These are phyloP conservation scores for Zaprionus lachaisei DNA, from an alignment of 1,140 invertebrate genomes.

Conservation along the genomic window DNA sequence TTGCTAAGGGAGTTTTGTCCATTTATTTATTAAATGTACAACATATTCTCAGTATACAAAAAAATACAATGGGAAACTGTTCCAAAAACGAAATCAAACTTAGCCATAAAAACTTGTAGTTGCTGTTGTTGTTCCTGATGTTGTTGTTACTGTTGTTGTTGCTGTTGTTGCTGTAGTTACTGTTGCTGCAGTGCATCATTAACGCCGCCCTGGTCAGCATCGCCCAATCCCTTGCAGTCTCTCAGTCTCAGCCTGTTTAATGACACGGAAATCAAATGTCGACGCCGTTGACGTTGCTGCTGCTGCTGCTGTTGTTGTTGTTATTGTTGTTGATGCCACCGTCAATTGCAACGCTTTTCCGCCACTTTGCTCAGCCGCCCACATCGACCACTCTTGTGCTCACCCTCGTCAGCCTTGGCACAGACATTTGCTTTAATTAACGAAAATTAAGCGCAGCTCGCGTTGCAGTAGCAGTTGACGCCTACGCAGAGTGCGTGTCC, in stretches of 20 bases:
- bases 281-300: constrained; percentile 26
- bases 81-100: too few species aligned
- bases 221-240: constrained; percentile 4
- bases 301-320: constrained; percentile 7
- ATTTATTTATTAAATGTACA: too few species aligned
- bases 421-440: constrained; percentile 79
- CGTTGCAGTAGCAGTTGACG: constrained; percentile 29
- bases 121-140: too few species aligned
- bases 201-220: constrained; percentile 11
- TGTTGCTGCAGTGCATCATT: constrained; percentile 24
- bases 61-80: too few species aligned
- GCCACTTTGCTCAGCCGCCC: constrained; percentile 40
- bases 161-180: background rate
- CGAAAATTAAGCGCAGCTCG: constrained; percentile 64
- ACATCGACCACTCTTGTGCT: background rate
- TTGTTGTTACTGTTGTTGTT: background rate
- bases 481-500: constrained; percentile 46
- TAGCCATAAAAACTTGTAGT: too few species aligned
- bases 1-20: too few species aligned
- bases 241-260: constrained; percentile 54
- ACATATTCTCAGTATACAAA: too few species aligned
- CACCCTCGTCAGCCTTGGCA: constrained; percentile 9
- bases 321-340: constrained; percentile 5
- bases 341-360: constrained; percentile 64
- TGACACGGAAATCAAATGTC: constrained; percentile 74